These are phyloP conservation scores for Parazoanthus atlanticus DNA, from an alignment of 92 coral and sea anemone species.

Conservation along the genomic window DNA sequence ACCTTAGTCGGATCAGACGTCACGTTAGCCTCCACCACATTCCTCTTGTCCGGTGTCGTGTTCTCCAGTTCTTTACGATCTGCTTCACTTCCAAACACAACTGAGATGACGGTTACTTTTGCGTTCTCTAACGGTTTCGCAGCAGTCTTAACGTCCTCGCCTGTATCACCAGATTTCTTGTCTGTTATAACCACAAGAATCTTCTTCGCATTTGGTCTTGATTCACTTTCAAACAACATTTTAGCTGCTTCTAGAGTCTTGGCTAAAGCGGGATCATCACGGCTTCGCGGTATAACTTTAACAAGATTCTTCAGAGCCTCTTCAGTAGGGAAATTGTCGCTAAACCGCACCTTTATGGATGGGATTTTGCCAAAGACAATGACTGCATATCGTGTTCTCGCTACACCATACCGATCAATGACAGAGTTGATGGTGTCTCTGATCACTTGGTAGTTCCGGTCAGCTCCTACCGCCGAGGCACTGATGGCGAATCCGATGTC, in stretches of 20 bases:
- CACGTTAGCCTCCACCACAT: slow-evolving; percentile 54
- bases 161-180: slow-evolving; percentile 37
- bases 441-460: slow-evolving; percentile 68
- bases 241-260: slow-evolving; percentile 54
- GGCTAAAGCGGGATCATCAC: slow-evolving; percentile 27
- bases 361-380: slow-evolving; percentile 68
- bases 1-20: slow-evolving; percentile 54
- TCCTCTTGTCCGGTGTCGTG: slow-evolving; percentile 52
- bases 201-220: slow-evolving; percentile 58
- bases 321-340: slow-evolving; percentile 25
- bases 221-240: slow-evolving; percentile 57
- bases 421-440: slow-evolving; percentile 62
- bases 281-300: slow-evolving; percentile 48
- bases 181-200: slow-evolving; percentile 55
- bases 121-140: slow-evolving; percentile 23
- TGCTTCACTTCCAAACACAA: slow-evolving; percentile 70
- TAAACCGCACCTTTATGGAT: slow-evolving; percentile 60
- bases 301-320: slow-evolving; percentile 40
- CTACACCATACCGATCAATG: slow-evolving; percentile 69
- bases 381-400: slow-evolving; percentile 67
- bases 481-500: slow-evolving; percentile 80
- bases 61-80: slow-evolving; percentile 49
- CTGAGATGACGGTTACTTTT: slow-evolving; percentile 55
- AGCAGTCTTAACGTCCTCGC: slow-evolving; percentile 24
- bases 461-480: slow-evolving; percentile 76